These are phyloP conservation scores for Trinectes maculatus DNA, from an alignment of 2,113 vertebrate genomes.

Conservation along the genomic window DNA sequence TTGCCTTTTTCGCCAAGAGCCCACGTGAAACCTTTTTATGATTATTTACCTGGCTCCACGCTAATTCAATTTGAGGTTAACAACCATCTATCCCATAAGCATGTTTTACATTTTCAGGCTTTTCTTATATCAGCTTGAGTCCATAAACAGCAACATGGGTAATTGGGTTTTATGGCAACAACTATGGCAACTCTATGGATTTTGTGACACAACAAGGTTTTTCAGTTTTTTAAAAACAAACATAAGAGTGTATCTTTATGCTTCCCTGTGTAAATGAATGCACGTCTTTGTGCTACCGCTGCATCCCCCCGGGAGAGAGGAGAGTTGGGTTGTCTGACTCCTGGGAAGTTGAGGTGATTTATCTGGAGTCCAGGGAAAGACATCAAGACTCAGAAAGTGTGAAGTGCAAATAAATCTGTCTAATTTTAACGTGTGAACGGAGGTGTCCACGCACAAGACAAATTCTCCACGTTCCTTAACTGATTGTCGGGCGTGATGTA, in stretches of 20 bases:
- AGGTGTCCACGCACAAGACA: conserved; percentile 33
- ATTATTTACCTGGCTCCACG: neutral
- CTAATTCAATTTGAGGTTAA: conserved; percentile 4
- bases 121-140: conserved; percentile 31
- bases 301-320: neutral
- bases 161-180: conserved; percentile 35
- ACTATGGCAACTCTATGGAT: too few relatives aligned
- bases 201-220: neutral
- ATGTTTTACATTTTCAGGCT: conserved; percentile 22
- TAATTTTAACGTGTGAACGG: conserved; percentile 50
- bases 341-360: conserved; percentile 44
- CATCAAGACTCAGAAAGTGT: conserved; percentile 41
- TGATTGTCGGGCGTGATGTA: conserved; percentile 46
- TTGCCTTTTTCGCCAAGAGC: conserved; percentile 1
- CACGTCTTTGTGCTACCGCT: neutral
- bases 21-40: conserved; percentile 23
- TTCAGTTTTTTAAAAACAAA: too few relatives aligned
- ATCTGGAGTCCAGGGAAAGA: conserved; percentile 35
- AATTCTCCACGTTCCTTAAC: conserved; percentile 17
- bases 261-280: neutral
- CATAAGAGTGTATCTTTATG: too few relatives aligned
- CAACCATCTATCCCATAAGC: conserved; percentile 1
- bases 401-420: conserved; percentile 61
- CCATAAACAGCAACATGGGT: conserved; percentile 28
- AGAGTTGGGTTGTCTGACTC: neutral